Evolutionary conservation across 2,797 vertebrate species (phyloP).

Genomic region (Somateria mollissima): DNA sequence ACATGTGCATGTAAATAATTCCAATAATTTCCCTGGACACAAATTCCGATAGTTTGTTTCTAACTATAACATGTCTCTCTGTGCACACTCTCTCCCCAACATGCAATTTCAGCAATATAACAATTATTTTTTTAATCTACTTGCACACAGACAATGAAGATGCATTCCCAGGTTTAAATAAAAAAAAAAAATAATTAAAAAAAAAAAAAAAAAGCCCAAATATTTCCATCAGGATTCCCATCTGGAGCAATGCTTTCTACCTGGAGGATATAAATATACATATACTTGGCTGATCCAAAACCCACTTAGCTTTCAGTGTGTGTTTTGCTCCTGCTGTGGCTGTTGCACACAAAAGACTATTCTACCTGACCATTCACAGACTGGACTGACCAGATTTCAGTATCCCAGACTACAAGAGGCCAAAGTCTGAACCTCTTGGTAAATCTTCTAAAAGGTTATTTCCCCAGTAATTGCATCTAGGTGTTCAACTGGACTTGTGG

Average conservation of each 20-base stretch:
- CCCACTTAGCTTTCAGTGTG: not conserved
- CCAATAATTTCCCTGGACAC: slow-evolving; percentile 33
- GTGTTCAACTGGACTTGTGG: not conserved
- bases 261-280: not conserved
- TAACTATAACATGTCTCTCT: not conserved
- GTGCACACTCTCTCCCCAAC: not conserved
- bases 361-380: not conserved
- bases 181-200: no score
- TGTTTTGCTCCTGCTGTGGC: not conserved
- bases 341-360: not conserved
- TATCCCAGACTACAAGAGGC: not conserved
- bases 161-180: not conserved
- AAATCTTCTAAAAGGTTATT: not conserved
- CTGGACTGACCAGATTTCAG: not conserved
- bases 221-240: not conserved
- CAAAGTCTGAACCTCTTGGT: not conserved
- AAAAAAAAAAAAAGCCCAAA: not conserved
- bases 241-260: not conserved
- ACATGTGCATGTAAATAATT: slow-evolving; percentile 33
- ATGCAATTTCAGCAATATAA: not conserved
- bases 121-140: not conserved
- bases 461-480: not conserved
- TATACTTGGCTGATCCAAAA: not conserved
- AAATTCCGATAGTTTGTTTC: slow-evolving; percentile 50
- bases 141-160: not conserved